Evolutionary conservation across 1,140 invertebrate genomes (phyloP), one percentile per base, ranked within the genome.

Genomic region (Drosophila ogumai): DNA sequence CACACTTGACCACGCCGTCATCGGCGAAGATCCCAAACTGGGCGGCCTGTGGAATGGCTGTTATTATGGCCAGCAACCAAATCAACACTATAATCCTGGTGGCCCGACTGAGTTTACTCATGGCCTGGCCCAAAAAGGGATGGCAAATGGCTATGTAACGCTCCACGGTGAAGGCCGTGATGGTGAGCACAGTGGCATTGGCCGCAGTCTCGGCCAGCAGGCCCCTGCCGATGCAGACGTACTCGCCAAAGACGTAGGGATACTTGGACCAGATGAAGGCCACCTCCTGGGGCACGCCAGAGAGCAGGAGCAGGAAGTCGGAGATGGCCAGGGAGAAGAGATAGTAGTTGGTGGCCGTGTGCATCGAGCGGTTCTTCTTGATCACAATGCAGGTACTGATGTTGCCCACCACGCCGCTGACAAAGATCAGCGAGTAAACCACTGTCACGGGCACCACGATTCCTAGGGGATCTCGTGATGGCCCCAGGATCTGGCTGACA

Each of bases 71-170:
- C 56, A 96, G 76, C 5, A 96, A 60, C 96, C 96, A 97, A 79
- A 96, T 95, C 2, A 93, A 93, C 8, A 96, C 92, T 13, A 97
- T 95, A 36, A 87, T 87, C 46, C 84, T 95, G 2, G 96, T 94
- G 0, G 95, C 96, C 55, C 96, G 93, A 10, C 95, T 96, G 4
- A 96, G 91, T 59, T 96, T 97, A 0, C 96, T 97, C 94, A 98
- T 96, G 2, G 96, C 97, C 88, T 98, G 97, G 0, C 96, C 96
- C 79, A 96, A 93, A 75, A 99, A 96, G 1, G 98, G 98, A 91
- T 98, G 96, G 92, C 98, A 99, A 75, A 99, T 99, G 15, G 98
- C 98, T 19, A 99, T 95, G 92, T 99, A 99, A 50, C 98, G 94
- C 92, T 99, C 98, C 6, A 98, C 95, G 0, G 98, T 99, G 93